Conservation (phyloP, 1,140 invertebrate genomes). For the Cotesia vestalis region DNA sequence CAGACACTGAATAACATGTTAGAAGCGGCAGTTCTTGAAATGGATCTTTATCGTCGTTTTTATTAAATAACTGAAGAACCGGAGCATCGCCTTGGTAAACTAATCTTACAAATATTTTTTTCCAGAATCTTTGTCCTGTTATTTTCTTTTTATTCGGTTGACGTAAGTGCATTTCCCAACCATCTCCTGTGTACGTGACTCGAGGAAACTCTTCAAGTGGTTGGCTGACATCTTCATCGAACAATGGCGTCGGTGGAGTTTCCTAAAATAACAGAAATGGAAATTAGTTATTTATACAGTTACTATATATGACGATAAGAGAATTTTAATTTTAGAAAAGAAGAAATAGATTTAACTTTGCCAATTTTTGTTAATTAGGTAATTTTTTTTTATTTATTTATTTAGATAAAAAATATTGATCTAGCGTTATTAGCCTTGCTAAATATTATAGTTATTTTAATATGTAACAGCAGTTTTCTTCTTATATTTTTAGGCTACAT, state of each 20-base stretch:
- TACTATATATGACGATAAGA: conserved; percentile 4
- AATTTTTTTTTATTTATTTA: not conserved
- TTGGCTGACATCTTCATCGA: conserved; percentile 93
- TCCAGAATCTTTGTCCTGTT: conserved; percentile 97
- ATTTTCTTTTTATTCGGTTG: conserved; percentile 99
- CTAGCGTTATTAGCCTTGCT: too few species aligned
- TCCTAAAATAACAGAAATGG: conserved; percentile 66
- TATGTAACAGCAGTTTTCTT: too few species aligned
- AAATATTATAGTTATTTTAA: too few species aligned
- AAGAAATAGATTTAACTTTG: too few species aligned
- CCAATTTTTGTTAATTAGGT: conserved; percentile 34
- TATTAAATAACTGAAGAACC: conserved; percentile 86
- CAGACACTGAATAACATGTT: conserved; percentile 91
- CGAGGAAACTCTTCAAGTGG: conserved; percentile 93
- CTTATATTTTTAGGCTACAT: too few species aligned
- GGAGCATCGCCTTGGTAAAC: conserved; percentile 83
- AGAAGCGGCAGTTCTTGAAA: conserved; percentile 93
- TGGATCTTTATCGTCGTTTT: conserved; percentile 86
- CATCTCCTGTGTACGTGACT: conserved; percentile 80
- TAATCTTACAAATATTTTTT: conserved; percentile 91
- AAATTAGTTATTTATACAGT: not conserved
- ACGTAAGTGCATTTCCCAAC: conserved; percentile 96
- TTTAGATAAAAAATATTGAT: too few species aligned
- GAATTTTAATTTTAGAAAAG: conserved; percentile 2
- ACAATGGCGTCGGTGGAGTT: conserved; percentile 89